Base-by-base conservation (phyloP, 2,888 invertebrate genomes). In the Drosophila tanythrix region DNA sequence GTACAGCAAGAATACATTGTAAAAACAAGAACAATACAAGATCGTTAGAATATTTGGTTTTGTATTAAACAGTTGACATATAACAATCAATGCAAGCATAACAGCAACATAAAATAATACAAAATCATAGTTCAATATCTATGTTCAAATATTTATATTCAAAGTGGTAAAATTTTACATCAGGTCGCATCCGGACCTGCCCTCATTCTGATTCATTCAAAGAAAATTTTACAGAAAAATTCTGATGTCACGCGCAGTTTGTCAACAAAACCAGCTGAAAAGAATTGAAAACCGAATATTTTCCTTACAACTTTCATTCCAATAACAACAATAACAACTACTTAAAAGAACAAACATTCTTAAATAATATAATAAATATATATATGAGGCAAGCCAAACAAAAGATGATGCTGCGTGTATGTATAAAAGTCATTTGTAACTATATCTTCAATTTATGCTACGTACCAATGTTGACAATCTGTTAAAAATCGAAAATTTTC, bases 201-300 rank as follows among this genome's bases (percentile, higher is more conserved):
- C 36, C 55, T 66, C 46, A 70, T 70, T 72, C 75, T 60, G 55
- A 70, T 71, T 52, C 38, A 68, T 64, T 73, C 60, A 64, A 67
- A 69, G 64, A 51, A 64, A 81, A 85, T 85, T 83, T 89, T 87
- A 79, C 79, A 35, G 29, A 90, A 86, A 87, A 92, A 92, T 92
- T 92, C 92, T 92, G 92, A 92, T 92, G 88, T 82, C 87, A 79
- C 56, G 92, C 90, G 86, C 92, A 92, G 92, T 92, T 92, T 92
- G 92, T 92, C 92, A 92, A 91, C 90, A 82, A 71, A 76, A 75
- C 83, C 91, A 88, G 90, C 90, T 91, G 81, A 83, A 74, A 27
- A 59, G 63, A 79, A 73, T 69, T 75, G 77, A 80, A 79, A 71
- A 53, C 60, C 65, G 59, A 60, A 71, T 82, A 75, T 59, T 70